Base-by-base conservation (phyloP, 2,888 invertebrate genomes). In the Pheosia gnoma region DNA sequence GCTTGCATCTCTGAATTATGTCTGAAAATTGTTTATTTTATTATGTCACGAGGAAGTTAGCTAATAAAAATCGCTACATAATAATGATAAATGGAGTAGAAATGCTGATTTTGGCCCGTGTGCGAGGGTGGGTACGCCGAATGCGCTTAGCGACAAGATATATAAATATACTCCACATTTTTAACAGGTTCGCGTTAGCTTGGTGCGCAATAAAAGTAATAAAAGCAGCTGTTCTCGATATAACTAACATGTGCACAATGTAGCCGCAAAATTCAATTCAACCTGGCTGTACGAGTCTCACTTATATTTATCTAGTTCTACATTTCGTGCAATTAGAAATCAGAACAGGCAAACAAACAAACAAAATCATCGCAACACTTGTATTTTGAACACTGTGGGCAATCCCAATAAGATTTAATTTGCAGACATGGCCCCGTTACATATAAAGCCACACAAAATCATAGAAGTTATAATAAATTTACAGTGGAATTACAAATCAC, bases 141-240 rank as follows among this genome's bases (percentile, higher is more conserved):
- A 84, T 82, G 84, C 84, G 84, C 85, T 83, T 86, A 87, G 86
- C 84, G 83, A 88, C 85, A 70, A 83, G 82, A 84, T 82, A 85
- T 84, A 87, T 85, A 84, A 81, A 84, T 75, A 80, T 67, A 79
- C 78, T 81, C 80, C 67, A 83, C 80, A 83, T 85, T 83, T 82
- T 74, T 68, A 66, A 72, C 76, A 74, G 72, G 66, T 78, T 65
- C 70, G 72, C 68, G 72, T 68, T 77, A 79, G 77, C 78, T 80
- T 71, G 70, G 70, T 59, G 60, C 61, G 71, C 76, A 72, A 80
- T 78, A 79, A 81, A 81, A 84, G 67, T 81, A 79, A 77, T 75
- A 75, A 66, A 73, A 75, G 69, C 73, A 79, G 68, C 71, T 71
- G 66, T 60, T 43, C 62, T 60, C 59, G 59, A 53, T 58, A 59